These are phyloP conservation scores for Habrosyne pyritoides DNA, from an alignment of 2,888 invertebrate genomes.

Conservation along the genomic window DNA sequence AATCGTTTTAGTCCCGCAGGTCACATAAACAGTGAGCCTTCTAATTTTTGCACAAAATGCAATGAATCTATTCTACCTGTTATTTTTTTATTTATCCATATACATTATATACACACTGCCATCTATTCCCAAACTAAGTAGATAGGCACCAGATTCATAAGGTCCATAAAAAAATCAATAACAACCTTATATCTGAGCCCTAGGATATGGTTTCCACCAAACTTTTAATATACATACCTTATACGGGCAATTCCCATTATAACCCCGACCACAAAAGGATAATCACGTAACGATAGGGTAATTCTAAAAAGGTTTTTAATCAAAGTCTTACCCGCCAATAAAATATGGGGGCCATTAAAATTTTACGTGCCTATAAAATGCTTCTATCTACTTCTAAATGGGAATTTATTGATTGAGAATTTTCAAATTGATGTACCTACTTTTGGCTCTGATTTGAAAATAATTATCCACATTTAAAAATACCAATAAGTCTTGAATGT, in stretches of 20 bases:
- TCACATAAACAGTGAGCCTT: too few relatives aligned
- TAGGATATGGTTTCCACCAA: not conserved
- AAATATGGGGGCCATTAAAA: slow-evolving; percentile 58
- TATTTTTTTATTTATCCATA: too few relatives aligned
- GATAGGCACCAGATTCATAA: too few relatives aligned
- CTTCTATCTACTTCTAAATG: slow-evolving; percentile 23
- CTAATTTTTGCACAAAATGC: too few relatives aligned
- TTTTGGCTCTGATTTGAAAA: too few relatives aligned
- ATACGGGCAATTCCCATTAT: slow-evolving; percentile 2
- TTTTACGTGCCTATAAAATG: slow-evolving; percentile 55
- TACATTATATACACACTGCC: too few relatives aligned
- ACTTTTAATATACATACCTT: not conserved
- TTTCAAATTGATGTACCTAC: too few relatives aligned
- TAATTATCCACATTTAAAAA: too few relatives aligned
- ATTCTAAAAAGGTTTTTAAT: slow-evolving; percentile 49
- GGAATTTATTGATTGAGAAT: not conserved
- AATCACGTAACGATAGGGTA: slow-evolving; percentile 46
- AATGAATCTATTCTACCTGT: too few relatives aligned
- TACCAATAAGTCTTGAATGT: too few relatives aligned
- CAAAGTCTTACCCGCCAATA: slow-evolving; percentile 46
- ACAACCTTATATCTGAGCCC: not conserved
- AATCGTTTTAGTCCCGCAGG: too few relatives aligned
- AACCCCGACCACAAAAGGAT: slow-evolving; percentile 26
- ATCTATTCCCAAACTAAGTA: too few relatives aligned
- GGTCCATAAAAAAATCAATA: not conserved